These are phyloP conservation scores for Venustaconcha ellipsiformis DNA, from an alignment of 1,140 invertebrate genomes.

Conservation along the genomic window DNA sequence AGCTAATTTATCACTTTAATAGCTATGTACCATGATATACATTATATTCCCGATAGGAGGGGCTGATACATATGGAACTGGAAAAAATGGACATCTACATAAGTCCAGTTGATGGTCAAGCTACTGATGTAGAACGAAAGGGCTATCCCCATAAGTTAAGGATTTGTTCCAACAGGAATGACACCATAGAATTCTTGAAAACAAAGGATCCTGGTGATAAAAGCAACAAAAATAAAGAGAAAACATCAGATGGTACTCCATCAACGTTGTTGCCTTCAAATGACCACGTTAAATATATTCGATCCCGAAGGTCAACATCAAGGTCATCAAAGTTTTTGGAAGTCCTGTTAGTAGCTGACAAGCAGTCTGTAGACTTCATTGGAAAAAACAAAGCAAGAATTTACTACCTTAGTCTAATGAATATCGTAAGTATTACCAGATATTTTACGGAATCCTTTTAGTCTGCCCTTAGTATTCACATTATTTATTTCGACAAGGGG, in stretches of 20 bases:
- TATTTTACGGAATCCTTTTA: neutral
- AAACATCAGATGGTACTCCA: neutral
- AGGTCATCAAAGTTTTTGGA: slow-evolving; percentile 25
- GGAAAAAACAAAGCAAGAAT: slow-evolving; percentile 14
- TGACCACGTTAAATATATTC: neutral
- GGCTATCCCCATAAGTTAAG: neutral
- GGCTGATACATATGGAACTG: too few relatives aligned
- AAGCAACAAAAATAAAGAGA: neutral
- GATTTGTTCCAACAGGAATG: neutral
- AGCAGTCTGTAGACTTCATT: slow-evolving; percentile 14
- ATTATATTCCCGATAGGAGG: too few relatives aligned
- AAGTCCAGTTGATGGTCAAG: neutral
- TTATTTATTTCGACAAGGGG: neutral
- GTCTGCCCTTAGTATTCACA: neutral
- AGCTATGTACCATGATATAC: too few relatives aligned
- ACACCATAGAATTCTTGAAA: neutral
- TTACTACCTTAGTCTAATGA: slow-evolving; percentile 25
- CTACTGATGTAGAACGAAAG: neutral
- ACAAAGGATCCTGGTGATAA: neutral
- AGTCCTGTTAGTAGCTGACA: slow-evolving; percentile 25
- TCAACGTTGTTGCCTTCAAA: neutral
- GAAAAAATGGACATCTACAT: too few relatives aligned
- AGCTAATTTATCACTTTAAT: too few relatives aligned
- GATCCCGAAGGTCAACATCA: neutral
- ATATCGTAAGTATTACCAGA: slow-evolving; percentile 16